These are phyloP conservation scores for Ophion obscuratus DNA, from an alignment of 2,888 invertebrate genomes.

Conservation along the genomic window DNA sequence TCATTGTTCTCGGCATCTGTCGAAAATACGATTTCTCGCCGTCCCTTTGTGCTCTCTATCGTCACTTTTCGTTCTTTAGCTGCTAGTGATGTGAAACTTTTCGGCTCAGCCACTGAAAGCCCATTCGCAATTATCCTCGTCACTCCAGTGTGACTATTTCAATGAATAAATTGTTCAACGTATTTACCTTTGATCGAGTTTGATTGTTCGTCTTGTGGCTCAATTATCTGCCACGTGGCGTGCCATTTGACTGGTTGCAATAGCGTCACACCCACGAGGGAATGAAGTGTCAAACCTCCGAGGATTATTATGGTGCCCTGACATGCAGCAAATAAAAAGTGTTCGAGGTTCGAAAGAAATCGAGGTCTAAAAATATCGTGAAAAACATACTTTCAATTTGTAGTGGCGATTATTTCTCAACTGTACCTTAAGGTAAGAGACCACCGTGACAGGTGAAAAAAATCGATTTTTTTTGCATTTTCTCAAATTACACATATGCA, in stretches of 20 bases:
- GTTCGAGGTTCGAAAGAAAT: not conserved
- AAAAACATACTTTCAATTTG: no score
- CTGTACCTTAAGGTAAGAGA: no score
- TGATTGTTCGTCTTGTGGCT: constrained; percentile 70
- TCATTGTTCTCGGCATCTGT: not conserved
- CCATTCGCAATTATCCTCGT: not conserved
- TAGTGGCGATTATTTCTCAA: not conserved
- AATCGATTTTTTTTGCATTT: no score
- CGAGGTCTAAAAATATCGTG: not conserved
- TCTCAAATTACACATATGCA: no score
- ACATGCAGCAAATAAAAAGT: constrained; percentile 26
- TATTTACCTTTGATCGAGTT: constrained; percentile 57
- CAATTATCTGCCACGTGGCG: constrained; percentile 77
- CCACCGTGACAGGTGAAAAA: no score
- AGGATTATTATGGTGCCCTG: constrained; percentile 87
- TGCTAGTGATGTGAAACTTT: not conserved
- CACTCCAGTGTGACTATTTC: not conserved
- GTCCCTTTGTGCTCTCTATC: constrained; percentile 9
- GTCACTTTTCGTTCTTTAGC: not conserved
- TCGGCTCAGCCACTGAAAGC: constrained; percentile 45
- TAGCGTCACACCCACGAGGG: constrained; percentile 86
- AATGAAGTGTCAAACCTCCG: constrained; percentile 87
- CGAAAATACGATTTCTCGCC: constrained; percentile 9
- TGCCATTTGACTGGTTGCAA: constrained; percentile 90
- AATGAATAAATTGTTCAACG: not conserved